Evolutionary conservation across 2,113 vertebrate genomes (phyloP).

Genomic region (Sinocyclocheilus rhinocerous): DNA sequence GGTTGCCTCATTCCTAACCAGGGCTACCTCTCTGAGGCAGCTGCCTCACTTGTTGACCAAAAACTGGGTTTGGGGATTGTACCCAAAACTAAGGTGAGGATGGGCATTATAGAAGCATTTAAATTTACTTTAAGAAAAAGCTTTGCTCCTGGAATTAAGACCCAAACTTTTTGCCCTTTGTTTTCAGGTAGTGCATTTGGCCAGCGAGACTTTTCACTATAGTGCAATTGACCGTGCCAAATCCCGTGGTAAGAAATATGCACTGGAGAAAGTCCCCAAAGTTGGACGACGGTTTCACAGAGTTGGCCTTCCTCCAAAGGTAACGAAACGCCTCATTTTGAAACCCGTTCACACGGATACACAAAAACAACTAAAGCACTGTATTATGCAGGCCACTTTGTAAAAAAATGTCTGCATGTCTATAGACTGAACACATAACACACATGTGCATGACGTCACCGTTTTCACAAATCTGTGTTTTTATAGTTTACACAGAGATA

Average conservation of each 20-base stretch:
- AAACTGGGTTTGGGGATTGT: constrained; percentile 90
- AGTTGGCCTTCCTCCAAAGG: constrained; percentile 97
- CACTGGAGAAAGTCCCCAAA: constrained; percentile 95
- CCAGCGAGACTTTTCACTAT: constrained; percentile 97
- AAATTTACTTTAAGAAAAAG: not conserved
- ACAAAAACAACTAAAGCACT: no score
- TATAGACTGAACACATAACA: no score
- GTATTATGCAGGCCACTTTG: no score
- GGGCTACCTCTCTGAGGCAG: constrained; percentile 95
- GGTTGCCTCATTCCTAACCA: constrained; percentile 96
- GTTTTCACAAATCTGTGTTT: no score
- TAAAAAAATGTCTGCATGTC: no score
- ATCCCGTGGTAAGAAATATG: constrained; percentile 96
- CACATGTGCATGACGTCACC: no score
- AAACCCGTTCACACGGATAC: no score
- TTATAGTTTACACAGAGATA: no score
- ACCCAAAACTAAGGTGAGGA: constrained; percentile 93
- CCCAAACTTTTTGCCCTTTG: not conserved
- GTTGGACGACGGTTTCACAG: constrained; percentile 95
- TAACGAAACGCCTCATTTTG: constrained; percentile 61
- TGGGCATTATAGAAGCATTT: not conserved
- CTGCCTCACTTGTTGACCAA: constrained; percentile 90
- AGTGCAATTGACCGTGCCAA: constrained; percentile 94
- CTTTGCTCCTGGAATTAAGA: not conserved
- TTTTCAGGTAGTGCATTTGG: constrained; percentile 89